Evolutionary conservation across 2,113 vertebrate genomes (phyloP), one percentile per base, ranked within the genome.

Genomic region (Rhinolophus sinicus): DNA sequence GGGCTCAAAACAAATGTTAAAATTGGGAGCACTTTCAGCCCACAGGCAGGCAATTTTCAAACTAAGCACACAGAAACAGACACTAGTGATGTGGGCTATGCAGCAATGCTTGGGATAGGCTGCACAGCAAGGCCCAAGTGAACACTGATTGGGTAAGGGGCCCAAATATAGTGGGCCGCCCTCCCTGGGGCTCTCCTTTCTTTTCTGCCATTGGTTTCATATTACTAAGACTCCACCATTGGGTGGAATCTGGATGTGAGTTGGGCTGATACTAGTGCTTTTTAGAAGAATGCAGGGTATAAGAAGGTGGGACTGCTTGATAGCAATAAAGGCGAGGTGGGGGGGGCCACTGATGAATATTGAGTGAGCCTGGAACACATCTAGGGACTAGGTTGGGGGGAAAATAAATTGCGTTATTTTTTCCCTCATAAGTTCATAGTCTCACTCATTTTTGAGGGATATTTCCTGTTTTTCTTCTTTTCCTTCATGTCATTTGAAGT

Each of bases 1-100:
- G 67, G 64, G 95, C 95, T 91, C 89, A 82, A 93, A 95, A 98
- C 87, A 97, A 97, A 88, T 85, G 52, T 78, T 83, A 65, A 97
- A 97, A 35, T 33, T 15, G 21, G 54, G 0, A 92, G 97, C 95
- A 95, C 52, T 86, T 87, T 47, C 94, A 97, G 52, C 62, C 86
- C 50, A 38, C 78, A 83, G 93, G 94, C 28, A 54, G 62, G 40
- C 76, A 92, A 52, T 69, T 78, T 67, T 92, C 85, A 96, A 40
- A 89, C 40, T 92, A 40, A 90, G 87, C 76, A 92, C 76, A 40
- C 12, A 75, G 94, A 88, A 70, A 88, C 88, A 95, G 96, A 95
- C 54, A 83, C 92, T 52, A 62, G 93, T 9, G 82, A 40, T 50
- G 62, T 11, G 44, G 86, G 64, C 47, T 30, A 21, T 6, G 18